Base-by-base conservation (phyloP, 2,113 vertebrate species). In the Perca schrenkii region DNA sequence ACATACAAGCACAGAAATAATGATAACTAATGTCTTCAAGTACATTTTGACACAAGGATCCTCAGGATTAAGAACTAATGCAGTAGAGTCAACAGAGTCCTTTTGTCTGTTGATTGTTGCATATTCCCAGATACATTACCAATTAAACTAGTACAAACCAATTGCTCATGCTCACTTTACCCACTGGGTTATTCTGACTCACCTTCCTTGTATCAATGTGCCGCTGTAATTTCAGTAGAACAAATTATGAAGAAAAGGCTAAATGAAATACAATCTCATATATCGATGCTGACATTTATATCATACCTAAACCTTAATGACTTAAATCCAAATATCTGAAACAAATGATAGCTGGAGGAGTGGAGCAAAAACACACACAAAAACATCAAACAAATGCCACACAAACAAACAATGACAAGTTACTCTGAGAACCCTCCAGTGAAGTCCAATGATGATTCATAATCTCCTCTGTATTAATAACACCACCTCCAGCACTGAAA, bases 401-500 rank as follows among this genome's bases (percentile, higher is more conserved):
- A 69, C 22, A 25, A 49, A 72, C 36, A 11, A 21, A 72, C 50
- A 12, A 21, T 28, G n/a, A 21, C 13, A 5, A 22, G 25, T 57
- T 47, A 22, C 13, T 80, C 52, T 0, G 43, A 1, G 49, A 69
- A 10, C 12, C 70, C 91, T 88, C 88, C 93, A 94, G 94, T 95
- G 94, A 95, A 94, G 93, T 34, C 17, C 19, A 15, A 19, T 90
- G 92, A 89, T 95, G 94, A 96, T 96, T 94, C 94, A 93, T 94
- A 92, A 95, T 91, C 94, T 95, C 94, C 90, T 93, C 91, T 94
- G 94, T 96, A 94, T 96, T 85, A 91, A 96, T 96, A 97, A 96
- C 95, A 95, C 89, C 94, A 91, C 96, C 95, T 71, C 53, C 69
- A 95, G 95, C 94, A 90, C 90, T 93, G 94, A 93, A 94, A 95